phyloP scores from a whole-genome alignment of 2,888 invertebrate species.

The Latheticus oryzae region DNA sequence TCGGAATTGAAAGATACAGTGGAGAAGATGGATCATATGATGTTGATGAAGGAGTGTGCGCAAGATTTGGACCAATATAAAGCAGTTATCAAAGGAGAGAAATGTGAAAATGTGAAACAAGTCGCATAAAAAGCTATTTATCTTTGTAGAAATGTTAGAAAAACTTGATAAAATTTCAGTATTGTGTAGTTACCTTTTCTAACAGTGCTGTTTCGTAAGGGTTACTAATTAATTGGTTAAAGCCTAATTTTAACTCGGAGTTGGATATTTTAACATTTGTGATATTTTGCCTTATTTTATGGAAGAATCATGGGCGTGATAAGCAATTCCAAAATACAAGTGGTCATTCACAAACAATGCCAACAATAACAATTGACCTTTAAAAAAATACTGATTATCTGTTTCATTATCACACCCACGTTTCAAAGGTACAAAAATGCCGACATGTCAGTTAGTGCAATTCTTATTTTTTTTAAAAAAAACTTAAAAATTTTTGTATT shows the following conservation, averaged over 20 bases:
- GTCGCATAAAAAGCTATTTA: too few species aligned
- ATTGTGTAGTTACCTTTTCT: slow-evolving; percentile 16
- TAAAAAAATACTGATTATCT: too few species aligned
- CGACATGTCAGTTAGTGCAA: slow-evolving; percentile 8
- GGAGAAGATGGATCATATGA: slow-evolving; percentile 39
- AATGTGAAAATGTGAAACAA: background rate
- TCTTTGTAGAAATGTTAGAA: too few species aligned
- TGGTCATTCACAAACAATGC: too few species aligned
- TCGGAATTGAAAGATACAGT: slow-evolving; percentile 71
- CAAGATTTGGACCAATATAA: slow-evolving; percentile 34
- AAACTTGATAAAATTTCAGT: slow-evolving; percentile 12
- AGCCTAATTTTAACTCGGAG: slow-evolving; percentile 30
- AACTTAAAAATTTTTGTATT: slow-evolving; percentile 30
- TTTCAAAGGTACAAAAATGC: slow-evolving; percentile 15
- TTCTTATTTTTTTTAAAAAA: too few species aligned
- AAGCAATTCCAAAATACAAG: too few species aligned
- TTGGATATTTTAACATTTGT: slow-evolving; percentile 24
- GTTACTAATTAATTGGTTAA: slow-evolving; percentile 8
- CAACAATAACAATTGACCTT: too few species aligned
- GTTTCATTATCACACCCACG: slow-evolving; percentile 9
- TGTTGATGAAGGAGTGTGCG: slow-evolving; percentile 39
- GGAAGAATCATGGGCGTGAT: slow-evolving; percentile 9
- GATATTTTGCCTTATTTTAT: slow-evolving; percentile 13
- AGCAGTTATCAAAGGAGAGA: slow-evolving; percentile 8
- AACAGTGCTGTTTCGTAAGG: slow-evolving; percentile 2